A percentile compares a stretch with the other conserved stretches of the same genome.
Evolutionary conservation across 1,140 invertebrate species (phyloP).

Genomic region (Calephelis nemesis): DNA sequence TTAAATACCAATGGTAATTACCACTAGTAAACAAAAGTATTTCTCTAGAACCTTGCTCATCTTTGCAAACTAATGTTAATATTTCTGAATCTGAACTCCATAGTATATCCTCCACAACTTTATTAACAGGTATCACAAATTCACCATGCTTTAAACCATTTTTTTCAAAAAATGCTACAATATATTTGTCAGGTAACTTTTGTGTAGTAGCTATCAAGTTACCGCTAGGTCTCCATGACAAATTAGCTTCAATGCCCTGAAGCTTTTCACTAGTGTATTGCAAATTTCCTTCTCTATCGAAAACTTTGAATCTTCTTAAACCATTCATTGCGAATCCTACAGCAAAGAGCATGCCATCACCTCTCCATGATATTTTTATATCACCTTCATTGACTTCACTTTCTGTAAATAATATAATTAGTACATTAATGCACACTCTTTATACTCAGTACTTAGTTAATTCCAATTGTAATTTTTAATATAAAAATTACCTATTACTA

Average conservation of each 20-base stretch:
- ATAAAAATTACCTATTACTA: too few relatives aligned
- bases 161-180: constrained; percentile 93
- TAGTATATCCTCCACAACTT: constrained; percentile 81
- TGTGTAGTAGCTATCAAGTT: constrained; percentile 88
- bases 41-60: constrained; percentile 49
- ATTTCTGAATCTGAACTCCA: constrained; percentile 92
- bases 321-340: constrained; percentile 82
- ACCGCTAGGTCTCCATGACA: constrained; percentile 90
- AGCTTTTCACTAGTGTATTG: constrained; percentile 86
- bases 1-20: constrained; percentile 96
- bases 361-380: constrained; percentile 88
- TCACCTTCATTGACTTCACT: constrained; percentile 65
- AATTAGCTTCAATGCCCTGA: constrained; percentile 83
- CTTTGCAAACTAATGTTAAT: constrained; percentile 81
- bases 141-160: constrained; percentile 94
- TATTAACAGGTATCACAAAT: constrained; percentile 84
- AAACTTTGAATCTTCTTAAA: constrained; percentile 83
- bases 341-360: constrained; percentile 91
- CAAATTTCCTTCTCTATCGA: constrained; percentile 86
- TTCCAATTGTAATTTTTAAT: too few relatives aligned
- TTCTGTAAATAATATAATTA: constrained; percentile 37
- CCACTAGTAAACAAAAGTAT: constrained; percentile 89
- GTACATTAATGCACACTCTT: too few relatives aligned
- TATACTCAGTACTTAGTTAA: too few relatives aligned
- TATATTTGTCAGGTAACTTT: constrained; percentile 82